Base-by-base conservation (phyloP, 2,113 vertebrate genomes). In the Desmodus rotundus region DNA sequence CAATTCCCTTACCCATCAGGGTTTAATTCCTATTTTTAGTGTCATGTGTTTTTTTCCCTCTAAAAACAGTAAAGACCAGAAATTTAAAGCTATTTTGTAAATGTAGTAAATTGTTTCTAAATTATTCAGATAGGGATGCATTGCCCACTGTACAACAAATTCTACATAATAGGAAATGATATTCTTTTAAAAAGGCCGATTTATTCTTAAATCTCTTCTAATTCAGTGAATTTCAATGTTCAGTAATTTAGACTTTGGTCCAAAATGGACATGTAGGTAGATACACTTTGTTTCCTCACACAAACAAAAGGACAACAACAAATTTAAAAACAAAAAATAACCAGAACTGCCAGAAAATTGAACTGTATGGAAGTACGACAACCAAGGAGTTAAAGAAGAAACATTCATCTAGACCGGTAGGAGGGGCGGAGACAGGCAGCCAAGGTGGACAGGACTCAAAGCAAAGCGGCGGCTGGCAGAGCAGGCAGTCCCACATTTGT, bases 51-150 rank as follows among this genome's bases (percentile, higher is more conserved):
- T 43, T 88, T 56, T 68, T 65, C 76, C 63, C 63, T 28, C 54
- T 78, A 68, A 87, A 81, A 73, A 68, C 6, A 77, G 38, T 38
- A 38, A 92, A 93, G 0, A 24, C 36, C 84, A 68, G 50, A 68
- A 72, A 68, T 87, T 80, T 58, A 52, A 95, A 91, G 72, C 38
- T 85, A 54, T 65, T 94, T 88, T 87, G 28, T 63, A 36, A 91
- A 70, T 61, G 80, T 33, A 85, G 61, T 78, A 87, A 74, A 80
- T 81, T 7, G 54, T 93, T 95, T 91, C 33, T 82, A 93, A 74
- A 54, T 80, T 56, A 91, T 58, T 50, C 56, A 72, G 17, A 68
- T 74, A 87, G 13, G 15, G 28, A 43, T 50, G 15, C 22, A 45
- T 43, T 74, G 24, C 38, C 67, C 45, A 72, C 28, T 76, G 58